Evolutionary conservation across 2,888 invertebrate genomes (phyloP).

Genomic region (Idaea straminata): DNA sequence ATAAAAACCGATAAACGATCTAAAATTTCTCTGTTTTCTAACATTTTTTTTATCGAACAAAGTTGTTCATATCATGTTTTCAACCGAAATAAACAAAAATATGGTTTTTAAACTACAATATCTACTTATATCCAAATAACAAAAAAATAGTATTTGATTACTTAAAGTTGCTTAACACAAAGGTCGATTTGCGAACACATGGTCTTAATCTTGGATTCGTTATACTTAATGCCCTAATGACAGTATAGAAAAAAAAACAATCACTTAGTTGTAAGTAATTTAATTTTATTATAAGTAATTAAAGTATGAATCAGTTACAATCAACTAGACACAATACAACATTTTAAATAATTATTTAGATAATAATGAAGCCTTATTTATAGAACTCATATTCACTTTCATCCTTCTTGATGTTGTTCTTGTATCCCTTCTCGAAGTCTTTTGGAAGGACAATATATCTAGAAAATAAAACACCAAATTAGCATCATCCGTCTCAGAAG

Average conservation of each 20-base stretch:
- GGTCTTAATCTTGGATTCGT: no score
- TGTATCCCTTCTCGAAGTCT: slow-evolving; percentile 99
- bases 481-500: background rate
- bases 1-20: no score
- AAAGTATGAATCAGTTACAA: slow-evolving; percentile 12
- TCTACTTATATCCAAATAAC: no score
- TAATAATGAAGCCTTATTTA: slow-evolving; percentile 84
- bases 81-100: no score
- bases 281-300: slow-evolving; percentile 27
- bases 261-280: slow-evolving; percentile 20
- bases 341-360: slow-evolving; percentile 13
- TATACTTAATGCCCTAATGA: no score
- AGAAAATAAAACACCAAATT: slow-evolving; percentile 30
- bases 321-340: slow-evolving; percentile 22
- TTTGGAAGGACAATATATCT: slow-evolving; percentile 97
- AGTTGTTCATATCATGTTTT: no score
- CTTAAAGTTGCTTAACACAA: no score
- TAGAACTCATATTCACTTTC: slow-evolving; percentile 99
- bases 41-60: no score
- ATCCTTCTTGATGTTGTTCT: slow-evolving; percentile 99
- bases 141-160: no score
- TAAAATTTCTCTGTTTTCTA: no score
- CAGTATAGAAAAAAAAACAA: slow-evolving; percentile 16
- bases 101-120: no score
- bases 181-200: no score